phyloP scores from a whole-genome alignment of 2,797 vertebrate species.

The Alfaro cultratus region DNA sequence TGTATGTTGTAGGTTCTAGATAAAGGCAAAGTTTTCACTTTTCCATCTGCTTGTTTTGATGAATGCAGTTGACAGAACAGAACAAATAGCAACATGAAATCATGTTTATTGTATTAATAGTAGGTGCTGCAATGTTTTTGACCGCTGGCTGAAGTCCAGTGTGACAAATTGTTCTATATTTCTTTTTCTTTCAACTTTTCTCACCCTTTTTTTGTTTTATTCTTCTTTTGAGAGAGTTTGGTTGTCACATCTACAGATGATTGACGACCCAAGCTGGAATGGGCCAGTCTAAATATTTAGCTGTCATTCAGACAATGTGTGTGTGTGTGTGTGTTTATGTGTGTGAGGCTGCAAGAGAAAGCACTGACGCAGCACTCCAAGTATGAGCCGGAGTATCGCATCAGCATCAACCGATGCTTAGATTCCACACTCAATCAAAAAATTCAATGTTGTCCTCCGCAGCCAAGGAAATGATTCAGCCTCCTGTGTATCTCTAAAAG shows the following conservation, averaged over 20 bases:
- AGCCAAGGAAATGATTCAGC: constrained; percentile 52
- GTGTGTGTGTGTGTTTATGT: constrained; percentile 18
- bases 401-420: constrained; percentile 60
- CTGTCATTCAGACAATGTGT: constrained; percentile 39
- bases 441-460: constrained; percentile 58
- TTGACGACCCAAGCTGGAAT: constrained; percentile 49
- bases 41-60: neutral
- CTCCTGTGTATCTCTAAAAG: constrained; percentile 38
- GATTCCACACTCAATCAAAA: constrained; percentile 59
- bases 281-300: constrained; percentile 25
- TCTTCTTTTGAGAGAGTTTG: constrained; percentile 17
- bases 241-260: constrained; percentile 55
- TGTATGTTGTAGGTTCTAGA: neutral
- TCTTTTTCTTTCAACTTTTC: neutral
- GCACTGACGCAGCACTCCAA: constrained; percentile 62
- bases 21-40: neutral
- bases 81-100: neutral
- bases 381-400: constrained; percentile 36
- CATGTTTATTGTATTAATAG: neutral
- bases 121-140: neutral
- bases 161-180: neutral
- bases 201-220: neutral
- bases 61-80: neutral
- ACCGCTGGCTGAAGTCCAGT: neutral
- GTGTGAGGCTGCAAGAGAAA: constrained; percentile 34